Conservation (phyloP, 2,888 invertebrate species). For the Heteromurus nitidus region DNA sequence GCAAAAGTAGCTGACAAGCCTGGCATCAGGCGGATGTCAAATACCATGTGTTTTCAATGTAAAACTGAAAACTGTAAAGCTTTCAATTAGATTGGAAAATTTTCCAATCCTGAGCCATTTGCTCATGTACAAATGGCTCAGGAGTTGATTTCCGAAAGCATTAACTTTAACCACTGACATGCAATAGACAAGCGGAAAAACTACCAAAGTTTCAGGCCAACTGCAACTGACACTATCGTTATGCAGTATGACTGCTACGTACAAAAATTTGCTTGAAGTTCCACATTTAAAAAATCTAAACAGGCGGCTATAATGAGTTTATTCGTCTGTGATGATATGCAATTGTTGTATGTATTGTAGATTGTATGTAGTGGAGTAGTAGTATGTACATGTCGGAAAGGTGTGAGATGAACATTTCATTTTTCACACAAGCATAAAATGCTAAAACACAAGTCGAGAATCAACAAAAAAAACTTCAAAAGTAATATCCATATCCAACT, state of each 20-base stretch:
- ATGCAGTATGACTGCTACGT: no score
- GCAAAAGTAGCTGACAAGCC: neutral
- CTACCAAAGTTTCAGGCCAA: no score
- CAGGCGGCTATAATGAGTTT: no score
- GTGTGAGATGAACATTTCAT: conserved; percentile 16
- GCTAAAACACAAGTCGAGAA: neutral
- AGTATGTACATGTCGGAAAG: conserved; percentile 24
- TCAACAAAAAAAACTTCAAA: neutral
- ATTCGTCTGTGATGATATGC: no score
- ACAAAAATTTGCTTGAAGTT: no score
- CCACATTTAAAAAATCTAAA: no score
- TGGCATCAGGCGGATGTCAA: neutral
- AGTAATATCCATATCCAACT: conserved; percentile 12
- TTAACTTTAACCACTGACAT: conserved; percentile 18
- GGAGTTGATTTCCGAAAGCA: no score
- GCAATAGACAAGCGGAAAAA: conserved; percentile 21
- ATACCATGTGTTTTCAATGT: neutral
- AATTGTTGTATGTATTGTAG: no score
- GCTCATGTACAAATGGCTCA: no score
- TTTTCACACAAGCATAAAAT: conserved; percentile 15
- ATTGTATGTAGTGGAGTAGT: no score
- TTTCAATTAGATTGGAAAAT: conserved; percentile 40
- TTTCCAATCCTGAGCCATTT: conserved; percentile 20
- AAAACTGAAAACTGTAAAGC: neutral
- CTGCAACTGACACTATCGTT: no score